Evolutionary conservation across 2,888 invertebrate genomes (phyloP).

Genomic region (Tenthredo distinguenda): DNA sequence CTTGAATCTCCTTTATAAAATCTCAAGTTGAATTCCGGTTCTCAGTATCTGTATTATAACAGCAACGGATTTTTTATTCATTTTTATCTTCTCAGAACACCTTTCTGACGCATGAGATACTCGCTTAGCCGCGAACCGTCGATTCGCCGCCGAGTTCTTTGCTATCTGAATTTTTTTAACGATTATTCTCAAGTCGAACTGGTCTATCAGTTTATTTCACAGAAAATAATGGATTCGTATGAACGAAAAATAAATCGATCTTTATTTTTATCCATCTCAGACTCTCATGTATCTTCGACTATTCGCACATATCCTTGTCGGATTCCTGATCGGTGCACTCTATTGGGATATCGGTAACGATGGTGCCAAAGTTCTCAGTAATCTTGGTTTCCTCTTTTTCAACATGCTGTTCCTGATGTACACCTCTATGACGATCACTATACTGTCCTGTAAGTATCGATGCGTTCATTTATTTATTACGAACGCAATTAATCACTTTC

Average conservation of each 20-base stretch:
- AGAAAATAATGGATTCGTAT: neutral
- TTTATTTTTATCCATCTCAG: conserved; percentile 80
- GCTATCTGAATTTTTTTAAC: neutral
- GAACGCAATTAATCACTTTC: neutral
- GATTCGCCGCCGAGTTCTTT: neutral
- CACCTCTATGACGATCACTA: conserved; percentile 99
- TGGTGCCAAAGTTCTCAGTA: conserved; percentile 96
- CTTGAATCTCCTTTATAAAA: neutral
- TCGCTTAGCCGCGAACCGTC: neutral
- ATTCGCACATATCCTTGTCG: conserved; percentile 96
- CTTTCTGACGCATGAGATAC: neutral
- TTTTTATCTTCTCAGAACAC: neutral
- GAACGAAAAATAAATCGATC: neutral
- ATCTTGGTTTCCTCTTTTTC: conserved; percentile 98
- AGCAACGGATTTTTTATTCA: neutral
- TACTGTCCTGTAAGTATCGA: conserved; percentile 93
- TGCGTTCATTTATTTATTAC: neutral
- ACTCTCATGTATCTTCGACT: conserved; percentile 96
- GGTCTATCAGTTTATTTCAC: neutral
- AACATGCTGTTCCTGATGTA: conserved; percentile 99
- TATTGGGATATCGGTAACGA: conserved; percentile 98
- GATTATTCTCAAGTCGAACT: neutral
- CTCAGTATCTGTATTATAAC: neutral
- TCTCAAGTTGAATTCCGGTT: neutral
- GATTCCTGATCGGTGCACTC: conserved; percentile 95